phyloP scores from a whole-genome alignment of 2,113 vertebrate species.

The Thryonomys swinderianus region DNA sequence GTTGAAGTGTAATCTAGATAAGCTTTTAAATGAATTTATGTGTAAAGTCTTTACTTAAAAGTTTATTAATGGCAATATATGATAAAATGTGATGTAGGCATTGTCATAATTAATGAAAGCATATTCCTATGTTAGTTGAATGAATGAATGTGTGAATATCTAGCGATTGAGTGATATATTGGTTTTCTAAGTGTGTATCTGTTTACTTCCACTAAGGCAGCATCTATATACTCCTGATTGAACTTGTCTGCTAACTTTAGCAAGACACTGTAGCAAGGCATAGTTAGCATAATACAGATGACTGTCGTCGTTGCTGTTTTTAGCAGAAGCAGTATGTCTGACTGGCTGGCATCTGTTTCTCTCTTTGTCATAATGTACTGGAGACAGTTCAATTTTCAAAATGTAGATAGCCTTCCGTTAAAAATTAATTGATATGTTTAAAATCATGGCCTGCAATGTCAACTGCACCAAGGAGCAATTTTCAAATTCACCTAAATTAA shows the following conservation, averaged over 20 bases:
- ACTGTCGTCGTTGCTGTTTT: slow-evolving; percentile 96
- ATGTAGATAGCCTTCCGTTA: slow-evolving; percentile 85
- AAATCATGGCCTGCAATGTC: slow-evolving; percentile 66
- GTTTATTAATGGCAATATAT: not conserved
- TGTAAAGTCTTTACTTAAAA: too few species aligned
- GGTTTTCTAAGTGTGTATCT: slow-evolving; percentile 68
- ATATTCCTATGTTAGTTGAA: not conserved
- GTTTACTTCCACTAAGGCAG: slow-evolving; percentile 84
- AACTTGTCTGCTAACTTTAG: slow-evolving; percentile 95
- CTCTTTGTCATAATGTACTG: slow-evolving; percentile 85
- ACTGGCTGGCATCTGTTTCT: slow-evolving; percentile 91
- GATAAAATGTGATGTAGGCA: slow-evolving; percentile 27
- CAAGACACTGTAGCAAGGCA: slow-evolving; percentile 90
- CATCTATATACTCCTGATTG: slow-evolving; percentile 87
- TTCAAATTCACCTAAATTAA: slow-evolving; percentile 59
- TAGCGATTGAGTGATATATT: slow-evolving; percentile 61
- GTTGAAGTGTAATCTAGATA: slow-evolving; percentile 35
- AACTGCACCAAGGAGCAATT: slow-evolving; percentile 35
- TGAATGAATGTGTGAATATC: not conserved
- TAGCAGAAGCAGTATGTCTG: slow-evolving; percentile 91
- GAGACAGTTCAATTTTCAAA: slow-evolving; percentile 86
- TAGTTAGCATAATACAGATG: slow-evolving; percentile 95
- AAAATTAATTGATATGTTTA: slow-evolving; percentile 70
- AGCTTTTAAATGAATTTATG: slow-evolving; percentile 39
- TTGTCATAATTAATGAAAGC: slow-evolving; percentile 64